Evolutionary conservation across 1,140 invertebrate genomes (phyloP).

Genomic region (Drosophila albomicans): DNA sequence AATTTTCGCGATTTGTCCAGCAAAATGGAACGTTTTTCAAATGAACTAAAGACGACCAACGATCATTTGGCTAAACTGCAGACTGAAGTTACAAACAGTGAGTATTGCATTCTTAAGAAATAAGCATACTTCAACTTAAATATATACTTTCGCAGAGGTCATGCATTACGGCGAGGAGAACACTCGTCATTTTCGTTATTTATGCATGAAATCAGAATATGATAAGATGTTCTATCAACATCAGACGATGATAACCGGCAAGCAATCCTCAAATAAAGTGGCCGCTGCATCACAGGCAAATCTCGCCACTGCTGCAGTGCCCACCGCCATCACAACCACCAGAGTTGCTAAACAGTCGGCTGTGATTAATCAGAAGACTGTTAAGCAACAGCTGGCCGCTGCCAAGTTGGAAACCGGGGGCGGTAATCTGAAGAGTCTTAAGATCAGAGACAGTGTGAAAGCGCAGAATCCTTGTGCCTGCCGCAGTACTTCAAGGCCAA

Average conservation of each 20-base stretch:
- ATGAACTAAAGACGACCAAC: constrained; percentile 71
- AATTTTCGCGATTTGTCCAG: constrained; percentile 70
- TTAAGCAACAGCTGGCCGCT: constrained; percentile 32
- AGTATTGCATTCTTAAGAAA: constrained; percentile 9
- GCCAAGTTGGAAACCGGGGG: background rate
- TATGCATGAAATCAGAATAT: constrained; percentile 84
- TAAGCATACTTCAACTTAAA: no score
- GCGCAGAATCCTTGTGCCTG: constrained; percentile 49
- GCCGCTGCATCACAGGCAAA: constrained; percentile 15
- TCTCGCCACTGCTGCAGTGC: constrained; percentile 1
- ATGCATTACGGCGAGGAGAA: constrained; percentile 80
- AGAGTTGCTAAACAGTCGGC: constrained; percentile 34
- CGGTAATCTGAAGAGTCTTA: constrained; percentile 12
- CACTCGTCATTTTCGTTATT: constrained; percentile 77
- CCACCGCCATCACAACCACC: background rate
- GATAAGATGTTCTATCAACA: constrained; percentile 84
- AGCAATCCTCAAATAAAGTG: constrained; percentile 29
- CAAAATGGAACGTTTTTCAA: constrained; percentile 72
- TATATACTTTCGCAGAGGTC: constrained; percentile 52
- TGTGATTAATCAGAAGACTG: constrained; percentile 24
- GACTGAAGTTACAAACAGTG: constrained; percentile 66
- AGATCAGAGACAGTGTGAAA: constrained; percentile 23
- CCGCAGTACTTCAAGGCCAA: constrained; percentile 48
- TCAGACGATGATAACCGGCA: constrained; percentile 52
- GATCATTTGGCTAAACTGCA: constrained; percentile 64